Base-by-base conservation (phyloP, 2,113 vertebrate genomes). In the Cisticola juncidis region DNA sequence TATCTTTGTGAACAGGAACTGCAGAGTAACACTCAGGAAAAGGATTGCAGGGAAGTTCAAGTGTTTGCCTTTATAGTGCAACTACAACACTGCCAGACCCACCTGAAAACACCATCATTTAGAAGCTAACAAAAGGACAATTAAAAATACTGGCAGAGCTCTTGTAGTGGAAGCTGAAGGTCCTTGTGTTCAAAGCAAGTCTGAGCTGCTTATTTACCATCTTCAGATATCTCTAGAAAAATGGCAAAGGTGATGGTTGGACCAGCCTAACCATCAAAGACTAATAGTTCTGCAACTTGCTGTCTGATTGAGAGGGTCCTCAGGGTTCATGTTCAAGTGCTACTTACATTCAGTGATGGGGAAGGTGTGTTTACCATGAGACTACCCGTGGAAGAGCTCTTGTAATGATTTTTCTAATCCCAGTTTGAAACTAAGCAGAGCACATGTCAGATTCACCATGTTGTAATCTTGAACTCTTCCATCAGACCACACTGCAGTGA, bases 251-350 rank as follows among this genome's bases (percentile, higher is more conserved):
- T 24, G 88, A 85, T 47, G 38, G 80, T 1, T 94, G 91, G 86
- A 88, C 76, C 82, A 86, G 94, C 88, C 92, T 90, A 86, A 91
- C 83, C 84, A 54, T 62, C 80, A 62, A 57, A 65, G 44, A 66
- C 10, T 8, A 74, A 40, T 4, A 85, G 81, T 36, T 89, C 74
- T 51, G 16, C 72, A 90, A 22, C 74, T 42, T 86, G 29, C 58
- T 57, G 17, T 22, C 38, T 71, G 35, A 90, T 4, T 40, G 42
- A 81, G 54, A 82, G 15, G 28, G 71, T 56, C 64, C 51, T 77
- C 24, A 5, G 53, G 62, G 40, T 45, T 92, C 71, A 64, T 21
- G 50, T 50, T 66, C 38, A 85, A 96, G 60, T 76, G 50, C 73
- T 68, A 45, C 72, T 77, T 80, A 58, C 25, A 81, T 56, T 47